These are phyloP conservation scores for Otis tarda DNA, from an alignment of 2,113 vertebrate species.

Conservation along the genomic window DNA sequence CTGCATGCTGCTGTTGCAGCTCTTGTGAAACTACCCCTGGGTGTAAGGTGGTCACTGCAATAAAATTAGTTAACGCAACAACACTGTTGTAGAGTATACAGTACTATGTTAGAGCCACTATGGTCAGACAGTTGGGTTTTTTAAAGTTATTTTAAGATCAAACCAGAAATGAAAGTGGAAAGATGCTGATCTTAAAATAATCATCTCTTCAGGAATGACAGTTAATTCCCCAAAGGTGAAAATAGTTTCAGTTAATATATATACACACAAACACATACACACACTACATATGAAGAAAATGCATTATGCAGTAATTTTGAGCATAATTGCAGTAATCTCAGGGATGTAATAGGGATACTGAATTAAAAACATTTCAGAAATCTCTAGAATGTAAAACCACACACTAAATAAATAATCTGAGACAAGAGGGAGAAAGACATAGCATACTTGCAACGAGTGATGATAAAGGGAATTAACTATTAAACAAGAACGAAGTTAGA, in stretches of 20 bases:
- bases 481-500: background rate
- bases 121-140: too few species aligned
- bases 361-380: background rate
- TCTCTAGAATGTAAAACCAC: background rate
- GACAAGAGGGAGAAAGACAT: background rate
- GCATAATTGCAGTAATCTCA: background rate
- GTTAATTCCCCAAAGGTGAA: background rate
- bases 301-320: background rate
- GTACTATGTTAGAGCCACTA: background rate
- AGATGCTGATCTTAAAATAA: background rate
- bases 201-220: background rate
- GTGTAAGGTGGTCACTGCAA: background rate
- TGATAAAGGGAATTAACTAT: background rate
- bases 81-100: background rate
- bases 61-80: background rate
- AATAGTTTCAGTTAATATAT: background rate
- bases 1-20: background rate
- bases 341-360: background rate
- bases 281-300: background rate
- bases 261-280: background rate
- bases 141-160: background rate
- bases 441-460: background rate
- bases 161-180: background rate
- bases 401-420: background rate
- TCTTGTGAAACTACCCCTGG: background rate